phyloP scores from a whole-genome alignment of 2,888 invertebrate species.

The Bombylius discolor region DNA sequence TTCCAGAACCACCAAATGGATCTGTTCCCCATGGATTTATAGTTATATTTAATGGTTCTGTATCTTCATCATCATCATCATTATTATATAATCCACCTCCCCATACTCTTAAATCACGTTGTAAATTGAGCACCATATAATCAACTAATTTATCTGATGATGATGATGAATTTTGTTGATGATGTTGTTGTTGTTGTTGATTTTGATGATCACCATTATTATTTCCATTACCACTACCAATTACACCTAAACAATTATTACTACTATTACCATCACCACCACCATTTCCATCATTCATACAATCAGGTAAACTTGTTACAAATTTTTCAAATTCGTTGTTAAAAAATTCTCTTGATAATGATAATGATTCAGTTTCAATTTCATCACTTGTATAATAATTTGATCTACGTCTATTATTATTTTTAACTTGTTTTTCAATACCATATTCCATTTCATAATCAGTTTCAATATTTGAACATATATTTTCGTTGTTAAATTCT shows the following conservation, averaged over 20 bases:
- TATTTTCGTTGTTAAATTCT: conserved; percentile 22
- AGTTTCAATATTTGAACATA: conserved; percentile 8
- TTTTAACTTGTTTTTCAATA: too few relatives aligned
- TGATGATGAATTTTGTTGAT: neutral
- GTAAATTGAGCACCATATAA: neutral
- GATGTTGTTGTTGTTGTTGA: neutral
- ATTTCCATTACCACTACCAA: neutral
- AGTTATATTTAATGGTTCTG: conserved; percentile 2
- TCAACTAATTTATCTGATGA: neutral
- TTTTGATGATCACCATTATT: conserved; percentile 2
- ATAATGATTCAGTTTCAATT: too few relatives aligned
- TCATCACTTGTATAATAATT: too few relatives aligned
- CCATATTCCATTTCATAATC: too few relatives aligned
- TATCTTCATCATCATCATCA: neutral
- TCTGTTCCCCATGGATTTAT: conserved; percentile 26
- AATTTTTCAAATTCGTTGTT: too few relatives aligned
- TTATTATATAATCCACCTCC: neutral
- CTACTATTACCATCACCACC: too few relatives aligned
- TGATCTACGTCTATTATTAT: too few relatives aligned
- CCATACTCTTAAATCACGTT: conserved; percentile 4
- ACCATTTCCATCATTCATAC: too few relatives aligned
- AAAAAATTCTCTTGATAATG: too few relatives aligned
- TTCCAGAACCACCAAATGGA: conserved; percentile 21
- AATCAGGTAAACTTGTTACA: too few relatives aligned
- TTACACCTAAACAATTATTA: too few relatives aligned